phyloP scores from a whole-genome alignment of 2,797 vertebrate genomes.

The Hipposideros larvatus region DNA sequence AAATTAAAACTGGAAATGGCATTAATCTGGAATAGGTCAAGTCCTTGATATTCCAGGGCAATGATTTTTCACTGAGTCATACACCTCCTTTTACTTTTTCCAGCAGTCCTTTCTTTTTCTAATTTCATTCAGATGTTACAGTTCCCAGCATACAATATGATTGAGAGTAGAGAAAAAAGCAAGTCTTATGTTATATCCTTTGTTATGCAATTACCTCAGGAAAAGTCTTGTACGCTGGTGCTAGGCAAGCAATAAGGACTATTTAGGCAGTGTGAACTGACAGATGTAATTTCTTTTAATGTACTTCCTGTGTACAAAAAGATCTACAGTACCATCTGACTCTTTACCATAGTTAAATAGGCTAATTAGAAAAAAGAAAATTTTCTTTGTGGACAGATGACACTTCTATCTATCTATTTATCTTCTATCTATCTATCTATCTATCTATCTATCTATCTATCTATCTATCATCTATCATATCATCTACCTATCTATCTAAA shows the following conservation, averaged over 20 bases:
- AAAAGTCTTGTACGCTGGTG: background rate
- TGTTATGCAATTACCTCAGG: background rate
- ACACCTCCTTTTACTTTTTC: background rate
- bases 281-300: background rate
- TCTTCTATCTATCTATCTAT: background rate
- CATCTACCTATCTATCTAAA: background rate
- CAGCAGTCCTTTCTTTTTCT: background rate
- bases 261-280: background rate
- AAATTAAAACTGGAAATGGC: background rate
- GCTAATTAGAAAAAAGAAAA: background rate
- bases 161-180: background rate
- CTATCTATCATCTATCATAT: background rate
- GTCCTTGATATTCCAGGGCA: background rate
- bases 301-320: background rate
- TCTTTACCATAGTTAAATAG: background rate
- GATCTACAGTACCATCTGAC: background rate
- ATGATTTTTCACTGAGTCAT: background rate
- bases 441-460: background rate
- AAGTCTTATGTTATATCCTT: background rate
- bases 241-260: background rate
- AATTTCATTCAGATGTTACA: slow-evolving; percentile 24
- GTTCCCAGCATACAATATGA: background rate
- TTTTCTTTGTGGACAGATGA: background rate
- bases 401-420: background rate
- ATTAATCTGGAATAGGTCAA: slow-evolving; percentile 21